Evolutionary conservation across 2,888 invertebrate genomes (phyloP), one percentile per base, ranked within the genome.

Genomic region (Diadegma fenestrale): DNA sequence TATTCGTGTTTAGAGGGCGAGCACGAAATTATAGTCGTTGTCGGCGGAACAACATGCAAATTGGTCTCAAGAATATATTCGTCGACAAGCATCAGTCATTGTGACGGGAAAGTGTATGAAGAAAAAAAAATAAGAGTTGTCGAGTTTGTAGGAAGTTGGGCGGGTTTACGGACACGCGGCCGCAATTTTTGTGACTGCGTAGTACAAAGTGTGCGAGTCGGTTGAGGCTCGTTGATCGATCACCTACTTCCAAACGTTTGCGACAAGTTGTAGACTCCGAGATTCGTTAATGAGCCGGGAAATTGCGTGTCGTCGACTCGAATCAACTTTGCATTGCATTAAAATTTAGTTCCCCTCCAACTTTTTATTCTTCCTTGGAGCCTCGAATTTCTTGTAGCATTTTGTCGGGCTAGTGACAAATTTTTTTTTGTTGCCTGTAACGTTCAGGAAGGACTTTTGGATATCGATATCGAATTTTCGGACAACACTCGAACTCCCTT

Each of bases 391-490:
- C 30, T 68, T 37, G 12, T n/a, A 43, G 22, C 43, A 43, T 26
- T 66, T 41, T 22, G 8, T 41, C 2, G 7, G n/a, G 4, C 8
- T 10, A 17, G 14, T 19, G 22, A 58, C 8, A 7, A 61, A 1
- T 5, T 45, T n/a, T 2, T n/a, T 22, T 6, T 10, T 48, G 6
- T 64, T 26, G 26, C 58, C n/a, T 79, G 51, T 71, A 79, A 82
- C 92, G 94, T 91, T 89, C 95, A 98, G 97, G 99, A 99, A 94
- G 99, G 98, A 63, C 95, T 99, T 66, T 94, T 99, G 88, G 99
- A 99, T 94, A 98, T 99, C 88, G 97, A 98, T 94, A 94, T 99
- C 77, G 97, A 98, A 93, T 99, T 98, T 94, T 97, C 98, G 0
- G 99, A 99, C 94, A 97, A 97, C 72, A 97, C 97, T 33, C 96